Base-by-base conservation (phyloP, 2,797 vertebrate genomes). In the Lagocephalus sceleratus region DNA sequence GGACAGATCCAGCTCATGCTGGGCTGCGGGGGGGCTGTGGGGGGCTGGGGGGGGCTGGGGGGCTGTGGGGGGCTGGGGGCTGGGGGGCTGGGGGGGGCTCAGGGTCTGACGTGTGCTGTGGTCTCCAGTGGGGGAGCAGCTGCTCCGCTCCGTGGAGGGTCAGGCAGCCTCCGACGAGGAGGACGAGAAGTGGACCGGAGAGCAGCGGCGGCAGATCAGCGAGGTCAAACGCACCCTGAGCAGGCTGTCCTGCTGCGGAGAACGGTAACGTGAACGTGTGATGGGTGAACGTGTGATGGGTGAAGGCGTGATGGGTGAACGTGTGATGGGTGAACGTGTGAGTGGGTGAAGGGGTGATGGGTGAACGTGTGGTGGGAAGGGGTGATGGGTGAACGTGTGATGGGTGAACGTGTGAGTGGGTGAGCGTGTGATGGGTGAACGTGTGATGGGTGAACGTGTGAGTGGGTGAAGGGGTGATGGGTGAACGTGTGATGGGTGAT, bases 161-260 rank as follows among this genome's bases (percentile, higher is more conserved):
- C 96, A 95, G 83, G 94, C 94, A 0, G 94, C 96, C 32, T 96
- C 94, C 0, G 96, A 98, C 0, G 93, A 97, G 68, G 96, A 98
- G 41, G 94, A 94, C 16, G 93, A 95, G 60, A 89, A 87, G 80
- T 87, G 92, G 90, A 86, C 63, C 0, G 87, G 84, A 16, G 81
- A 87, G 10, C 88, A 76, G 51, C 83, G 81, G 68, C 73, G 63
- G 20, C 89, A 87, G 56, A 85, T 84, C 44, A 85, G 89, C 0
- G 89, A 89, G 63, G 60, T 85, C 47, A 88, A 87, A 76, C 84
- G 63, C 57, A 88, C 88, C 50, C 50, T 92, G 57, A 74, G 82
- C 35, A 78, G 82, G 38, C 84, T 93, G 2, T 92, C 93, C 43
- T 88, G 92, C 81, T 94, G 92, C 29, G 74, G 83, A 48, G 90